phyloP scores from a whole-genome alignment of 2,888 invertebrate genomes.

The Brachylomia viminalis region DNA sequence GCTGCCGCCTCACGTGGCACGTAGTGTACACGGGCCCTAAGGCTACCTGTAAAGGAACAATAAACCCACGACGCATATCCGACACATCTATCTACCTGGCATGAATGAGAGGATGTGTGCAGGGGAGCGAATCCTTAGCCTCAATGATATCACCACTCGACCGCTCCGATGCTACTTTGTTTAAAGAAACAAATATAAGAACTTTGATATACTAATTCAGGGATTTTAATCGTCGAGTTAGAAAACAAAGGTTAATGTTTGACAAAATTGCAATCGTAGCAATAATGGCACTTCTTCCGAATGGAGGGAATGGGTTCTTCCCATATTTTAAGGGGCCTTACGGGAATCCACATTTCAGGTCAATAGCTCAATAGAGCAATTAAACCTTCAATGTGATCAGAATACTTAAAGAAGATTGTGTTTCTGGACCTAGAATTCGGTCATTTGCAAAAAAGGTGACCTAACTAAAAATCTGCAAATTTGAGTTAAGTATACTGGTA shows the following conservation, averaged over 20 bases:
- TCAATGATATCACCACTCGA: conserved; percentile 66
- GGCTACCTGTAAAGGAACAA: conserved; percentile 62
- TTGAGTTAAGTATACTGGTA: no score
- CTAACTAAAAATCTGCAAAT: no score
- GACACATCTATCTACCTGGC: conserved; percentile 66
- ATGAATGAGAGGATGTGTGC: conserved; percentile 71
- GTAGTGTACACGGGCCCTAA: conserved; percentile 43
- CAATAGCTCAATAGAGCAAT: background rate
- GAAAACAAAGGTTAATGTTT: background rate
- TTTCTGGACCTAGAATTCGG: background rate
- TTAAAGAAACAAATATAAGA: conserved; percentile 2
- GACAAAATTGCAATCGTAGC: background rate
- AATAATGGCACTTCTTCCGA: background rate
- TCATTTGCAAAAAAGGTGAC: no score
- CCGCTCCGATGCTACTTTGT: conserved; percentile 55
- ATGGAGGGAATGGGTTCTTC: no score
- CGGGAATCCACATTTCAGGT: background rate
- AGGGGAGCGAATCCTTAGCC: conserved; percentile 59
- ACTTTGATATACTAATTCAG: background rate
- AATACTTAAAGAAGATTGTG: background rate
- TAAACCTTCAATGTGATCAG: background rate
- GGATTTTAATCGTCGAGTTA: background rate
- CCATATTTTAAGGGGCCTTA: background rate
- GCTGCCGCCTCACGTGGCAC: no score
- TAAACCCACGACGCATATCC: conserved; percentile 53